Evolutionary conservation across 2,888 invertebrate species (phyloP).

Genomic region (Dolichopus griseipennis): DNA sequence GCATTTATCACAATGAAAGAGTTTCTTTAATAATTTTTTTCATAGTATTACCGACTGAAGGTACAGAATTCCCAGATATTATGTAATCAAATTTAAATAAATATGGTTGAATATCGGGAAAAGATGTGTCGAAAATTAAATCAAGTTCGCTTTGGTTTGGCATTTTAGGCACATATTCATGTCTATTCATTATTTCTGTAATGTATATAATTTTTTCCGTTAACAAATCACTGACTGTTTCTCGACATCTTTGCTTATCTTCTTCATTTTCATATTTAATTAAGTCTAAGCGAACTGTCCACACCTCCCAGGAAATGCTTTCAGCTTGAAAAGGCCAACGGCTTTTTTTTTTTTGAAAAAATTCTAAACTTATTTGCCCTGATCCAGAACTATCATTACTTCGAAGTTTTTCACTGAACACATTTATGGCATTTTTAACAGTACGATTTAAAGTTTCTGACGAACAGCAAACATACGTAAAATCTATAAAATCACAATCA

Average conservation of each 20-base stretch:
- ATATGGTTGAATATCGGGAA: slow-evolving; percentile 92
- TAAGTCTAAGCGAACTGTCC: slow-evolving; percentile 88
- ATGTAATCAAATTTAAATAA: slow-evolving; percentile 86
- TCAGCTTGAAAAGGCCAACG: slow-evolving; percentile 87
- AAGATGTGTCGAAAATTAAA: slow-evolving; percentile 88
- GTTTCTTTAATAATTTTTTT: slow-evolving; percentile 82
- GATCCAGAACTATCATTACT: slow-evolving; percentile 63
- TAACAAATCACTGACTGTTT: slow-evolving; percentile 76
- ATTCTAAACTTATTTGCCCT: slow-evolving; percentile 87
- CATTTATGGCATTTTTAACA: slow-evolving; percentile 65
- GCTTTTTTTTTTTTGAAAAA: slow-evolving; percentile 84
- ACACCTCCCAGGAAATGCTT: slow-evolving; percentile 96
- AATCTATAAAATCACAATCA: slow-evolving; percentile 95
- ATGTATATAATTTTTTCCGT: slow-evolving; percentile 92
- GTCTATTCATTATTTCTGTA: slow-evolving; percentile 89
- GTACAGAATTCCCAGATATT: slow-evolving; percentile 65
- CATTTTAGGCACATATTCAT: slow-evolving; percentile 94
- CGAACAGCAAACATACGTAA: slow-evolving; percentile 92
- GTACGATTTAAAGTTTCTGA: slow-evolving; percentile 66
- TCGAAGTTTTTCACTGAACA: slow-evolving; percentile 68
- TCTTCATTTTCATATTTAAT: slow-evolving; percentile 77
- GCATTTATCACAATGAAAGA: slow-evolving; percentile 55
- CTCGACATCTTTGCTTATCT: slow-evolving; percentile 77
- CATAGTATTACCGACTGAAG: slow-evolving; percentile 80
- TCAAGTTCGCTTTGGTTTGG: slow-evolving; percentile 87